phyloP scores from a whole-genome alignment of 2,113 vertebrate genomes.

The Phasianus colchicus region DNA sequence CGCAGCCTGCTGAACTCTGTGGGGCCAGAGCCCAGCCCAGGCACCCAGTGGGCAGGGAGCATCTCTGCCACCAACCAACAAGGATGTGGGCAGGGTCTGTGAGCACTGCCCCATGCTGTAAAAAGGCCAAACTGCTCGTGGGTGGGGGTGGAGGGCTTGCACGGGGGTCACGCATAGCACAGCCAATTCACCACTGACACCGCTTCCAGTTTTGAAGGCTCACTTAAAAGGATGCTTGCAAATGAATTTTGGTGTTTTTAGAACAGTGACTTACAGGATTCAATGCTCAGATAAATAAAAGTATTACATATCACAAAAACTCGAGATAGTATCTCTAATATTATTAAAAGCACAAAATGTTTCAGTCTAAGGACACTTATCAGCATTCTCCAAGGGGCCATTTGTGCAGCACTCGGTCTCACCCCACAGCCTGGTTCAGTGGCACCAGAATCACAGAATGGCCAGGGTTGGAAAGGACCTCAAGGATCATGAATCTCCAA shows the following conservation, averaged over 20 bases:
- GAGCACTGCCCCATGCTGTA: neutral
- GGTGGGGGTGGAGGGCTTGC: neutral
- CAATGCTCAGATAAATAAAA: neutral
- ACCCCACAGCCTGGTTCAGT: neutral
- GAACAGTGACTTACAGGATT: neutral
- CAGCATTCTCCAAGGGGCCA: neutral
- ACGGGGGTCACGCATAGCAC: neutral
- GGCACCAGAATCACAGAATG: neutral
- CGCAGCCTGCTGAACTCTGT: too few species aligned
- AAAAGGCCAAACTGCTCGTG: neutral
- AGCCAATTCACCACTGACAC: neutral
- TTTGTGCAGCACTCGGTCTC: accelerated
- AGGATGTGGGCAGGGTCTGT: neutral
- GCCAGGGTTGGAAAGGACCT: too few species aligned
- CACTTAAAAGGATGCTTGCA: neutral
- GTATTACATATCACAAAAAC: neutral
- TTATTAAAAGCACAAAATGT: neutral
- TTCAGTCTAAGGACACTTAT: neutral
- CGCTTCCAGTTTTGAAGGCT: neutral
- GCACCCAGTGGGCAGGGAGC: neutral
- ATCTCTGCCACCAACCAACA: neutral
- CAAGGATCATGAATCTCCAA: too few species aligned
- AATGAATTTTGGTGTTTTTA: neutral
- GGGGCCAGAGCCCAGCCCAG: neutral
- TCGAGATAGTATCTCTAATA: neutral